Evolutionary conservation across 2,113 vertebrate species (phyloP).

Genomic region (Amblyornis subalaris): DNA sequence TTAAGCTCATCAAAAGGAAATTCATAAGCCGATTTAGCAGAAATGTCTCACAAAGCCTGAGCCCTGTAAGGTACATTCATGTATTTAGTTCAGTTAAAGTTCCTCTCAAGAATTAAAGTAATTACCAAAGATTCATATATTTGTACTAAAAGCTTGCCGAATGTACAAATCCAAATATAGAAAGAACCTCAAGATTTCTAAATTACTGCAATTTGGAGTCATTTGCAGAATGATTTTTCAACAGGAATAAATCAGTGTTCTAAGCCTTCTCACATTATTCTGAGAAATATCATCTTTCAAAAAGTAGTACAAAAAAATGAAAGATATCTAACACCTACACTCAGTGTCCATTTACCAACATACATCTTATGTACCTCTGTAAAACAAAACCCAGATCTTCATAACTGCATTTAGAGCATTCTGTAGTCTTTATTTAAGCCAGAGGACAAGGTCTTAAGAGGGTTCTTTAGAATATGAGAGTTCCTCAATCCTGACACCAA

Average conservation of each 20-base stretch:
- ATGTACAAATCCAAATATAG: conserved; percentile 42
- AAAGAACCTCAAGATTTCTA: conserved; percentile 46
- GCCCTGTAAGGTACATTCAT: conserved; percentile 39
- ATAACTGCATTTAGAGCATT: background rate
- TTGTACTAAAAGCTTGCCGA: conserved; percentile 41
- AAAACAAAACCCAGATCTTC: background rate
- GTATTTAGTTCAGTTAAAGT: conserved; percentile 28
- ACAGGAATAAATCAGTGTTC: conserved; percentile 15
- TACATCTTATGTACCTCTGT: background rate
- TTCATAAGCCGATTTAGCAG: conserved; percentile 45
- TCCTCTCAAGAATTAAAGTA: conserved; percentile 42
- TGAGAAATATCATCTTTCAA: conserved; percentile 14
- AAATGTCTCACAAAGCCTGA: conserved; percentile 33
- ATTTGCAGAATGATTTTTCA: conserved; percentile 46
- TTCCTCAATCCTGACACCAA: background rate
- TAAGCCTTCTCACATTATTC: conserved; percentile 26
- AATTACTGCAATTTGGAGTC: conserved; percentile 52
- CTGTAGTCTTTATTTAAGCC: background rate
- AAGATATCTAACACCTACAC: background rate
- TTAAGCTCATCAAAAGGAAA: conserved; percentile 61
- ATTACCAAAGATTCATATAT: conserved; percentile 34
- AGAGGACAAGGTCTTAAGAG: background rate
- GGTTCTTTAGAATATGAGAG: background rate
- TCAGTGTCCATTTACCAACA: background rate
- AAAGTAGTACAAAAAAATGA: background rate